Evolutionary conservation across 2,888 invertebrate genomes (phyloP).

Genomic region (Agrochola litura): DNA sequence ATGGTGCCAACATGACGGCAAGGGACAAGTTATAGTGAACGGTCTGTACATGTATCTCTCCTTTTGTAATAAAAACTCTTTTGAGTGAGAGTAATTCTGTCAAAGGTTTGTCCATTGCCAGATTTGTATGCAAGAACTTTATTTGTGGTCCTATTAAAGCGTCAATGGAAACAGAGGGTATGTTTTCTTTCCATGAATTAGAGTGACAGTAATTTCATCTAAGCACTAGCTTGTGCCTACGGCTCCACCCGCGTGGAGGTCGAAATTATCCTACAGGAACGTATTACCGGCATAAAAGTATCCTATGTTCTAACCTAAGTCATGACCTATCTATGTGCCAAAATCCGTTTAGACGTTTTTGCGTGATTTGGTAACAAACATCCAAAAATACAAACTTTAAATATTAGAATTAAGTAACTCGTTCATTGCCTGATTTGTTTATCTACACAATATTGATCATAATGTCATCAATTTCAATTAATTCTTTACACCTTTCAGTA

Average conservation of each 20-base stretch:
- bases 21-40: too few relatives aligned
- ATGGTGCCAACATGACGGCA: too few relatives aligned
- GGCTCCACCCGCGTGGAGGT: too few relatives aligned
- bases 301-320: too few relatives aligned
- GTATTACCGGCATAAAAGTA: too few relatives aligned
- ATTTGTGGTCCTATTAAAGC: not conserved
- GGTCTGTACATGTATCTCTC: not conserved
- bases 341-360: too few relatives aligned
- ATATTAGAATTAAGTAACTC: not conserved
- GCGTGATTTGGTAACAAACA: too few relatives aligned
- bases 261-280: too few relatives aligned
- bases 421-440: not conserved
- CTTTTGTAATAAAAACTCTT: not conserved
- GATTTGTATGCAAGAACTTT: not conserved
- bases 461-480: not conserved
- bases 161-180: not conserved
- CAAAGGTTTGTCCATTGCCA: not conserved
- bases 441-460: not conserved
- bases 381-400: too few relatives aligned
- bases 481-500: slow-evolving; percentile 13
- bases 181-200: not conserved
- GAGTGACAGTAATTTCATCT: too few relatives aligned
- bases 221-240: too few relatives aligned
- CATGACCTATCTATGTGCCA: too few relatives aligned
- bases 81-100: not conserved